Evolutionary conservation across 2,113 vertebrate genomes (phyloP).

Genomic region (Pygathrix nemaeus): DNA sequence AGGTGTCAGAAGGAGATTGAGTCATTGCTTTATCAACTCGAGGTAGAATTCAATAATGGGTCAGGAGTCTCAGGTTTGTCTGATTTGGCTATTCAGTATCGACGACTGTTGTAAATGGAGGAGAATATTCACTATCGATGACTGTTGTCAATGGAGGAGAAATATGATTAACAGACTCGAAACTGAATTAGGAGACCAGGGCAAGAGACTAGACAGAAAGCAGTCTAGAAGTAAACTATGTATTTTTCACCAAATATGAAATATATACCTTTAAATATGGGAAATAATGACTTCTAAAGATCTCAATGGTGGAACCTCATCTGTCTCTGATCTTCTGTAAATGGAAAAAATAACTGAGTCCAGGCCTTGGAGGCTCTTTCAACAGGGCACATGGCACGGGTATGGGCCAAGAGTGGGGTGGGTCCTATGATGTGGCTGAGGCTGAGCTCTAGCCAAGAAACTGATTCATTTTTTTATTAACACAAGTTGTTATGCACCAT

Average conservation of each 20-base stretch:
- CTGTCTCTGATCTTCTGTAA: neutral
- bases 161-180: neutral
- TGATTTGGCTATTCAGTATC: neutral
- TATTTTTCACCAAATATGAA: neutral
- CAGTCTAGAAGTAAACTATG: neutral
- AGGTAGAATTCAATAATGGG: neutral
- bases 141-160: neutral
- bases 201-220: neutral
- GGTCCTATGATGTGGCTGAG: neutral
- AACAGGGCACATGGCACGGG: rapidly evolving
- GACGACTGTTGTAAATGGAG: neutral
- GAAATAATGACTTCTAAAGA: neutral
- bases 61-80: neutral
- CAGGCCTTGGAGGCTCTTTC: neutral
- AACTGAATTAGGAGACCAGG: neutral
- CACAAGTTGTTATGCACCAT: rapidly evolving
- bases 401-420: too few relatives aligned
- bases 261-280: neutral
- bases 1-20: neutral
- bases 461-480: neutral
- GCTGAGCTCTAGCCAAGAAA: neutral
- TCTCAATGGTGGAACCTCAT: neutral
- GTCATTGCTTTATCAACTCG: neutral
- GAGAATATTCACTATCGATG: neutral
- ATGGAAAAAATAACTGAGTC: neutral